phyloP scores from a whole-genome alignment of 2,888 invertebrate genomes.

The Diaphora mendica region DNA sequence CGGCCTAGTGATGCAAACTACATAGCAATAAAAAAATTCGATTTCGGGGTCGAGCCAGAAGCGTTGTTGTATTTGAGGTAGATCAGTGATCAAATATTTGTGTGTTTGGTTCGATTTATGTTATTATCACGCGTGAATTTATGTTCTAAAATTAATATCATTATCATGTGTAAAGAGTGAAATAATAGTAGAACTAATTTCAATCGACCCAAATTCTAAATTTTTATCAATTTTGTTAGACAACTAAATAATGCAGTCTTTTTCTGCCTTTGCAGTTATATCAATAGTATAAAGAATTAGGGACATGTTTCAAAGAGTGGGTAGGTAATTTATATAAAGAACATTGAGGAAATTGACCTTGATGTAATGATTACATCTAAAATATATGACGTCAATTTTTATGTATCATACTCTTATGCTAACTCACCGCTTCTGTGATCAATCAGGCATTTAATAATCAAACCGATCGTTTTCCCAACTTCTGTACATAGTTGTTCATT shows the following conservation, averaged over 20 bases:
- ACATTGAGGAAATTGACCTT: no score
- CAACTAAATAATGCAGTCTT: no score
- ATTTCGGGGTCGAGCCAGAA: no score
- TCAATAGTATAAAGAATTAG: no score
- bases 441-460: conserved; percentile 69
- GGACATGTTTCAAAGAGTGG: no score
- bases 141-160: no score
- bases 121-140: neutral
- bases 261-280: no score
- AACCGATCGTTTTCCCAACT: conserved; percentile 62
- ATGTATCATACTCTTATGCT: neutral
- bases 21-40: neutral
- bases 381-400: neutral
- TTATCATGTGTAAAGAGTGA: neutral
- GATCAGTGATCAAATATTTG: neutral
- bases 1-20: neutral
- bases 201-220: neutral
- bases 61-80: no score
- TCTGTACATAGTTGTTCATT: conserved; percentile 64
- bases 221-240: no score
- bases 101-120: neutral
- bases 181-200: neutral
- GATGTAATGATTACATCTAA: neutral
- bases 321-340: no score
- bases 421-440: conserved; percentile 69